Base-by-base conservation (phyloP, 2,888 invertebrate species). In the Oegoconia quadripuncta region DNA sequence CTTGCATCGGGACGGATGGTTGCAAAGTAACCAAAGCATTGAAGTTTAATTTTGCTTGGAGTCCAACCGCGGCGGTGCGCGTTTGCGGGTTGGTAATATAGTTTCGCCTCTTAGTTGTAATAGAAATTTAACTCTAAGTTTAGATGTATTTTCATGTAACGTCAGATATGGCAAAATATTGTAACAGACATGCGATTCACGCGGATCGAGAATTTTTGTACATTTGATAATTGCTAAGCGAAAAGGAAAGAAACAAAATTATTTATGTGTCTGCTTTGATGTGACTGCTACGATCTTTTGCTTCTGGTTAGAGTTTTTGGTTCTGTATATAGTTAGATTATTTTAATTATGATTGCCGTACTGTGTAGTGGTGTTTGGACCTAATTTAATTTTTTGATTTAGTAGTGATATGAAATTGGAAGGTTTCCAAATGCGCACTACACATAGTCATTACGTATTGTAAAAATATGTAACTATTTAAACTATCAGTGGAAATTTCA, bases 381-480 rank as follows among this genome's bases (percentile, higher is more conserved):
- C 41, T 51, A 34, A 38, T 34, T 34, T 42, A 42, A 39, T 4
- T 25, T 39, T 16, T 30, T 58, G 57, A 63, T 59, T 66, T 62
- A 57, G 47, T 54, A 55, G 41, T 48, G 27, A 42, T 51, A 39
- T 32, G 37, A 54, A 44, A 43, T 55, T 44, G 32, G 50, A 17
- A 55, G 50, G 50, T 46, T 46, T 64, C 64, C 64, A 64, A 71
- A 73, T 76, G 69, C 62, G 61, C 40, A 59, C 62, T 70, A 59
- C 58, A 60, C 53, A 55, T 39, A 48, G 66, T 73, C 64, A 64
- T 53, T 60, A 50, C 59, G 56, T 61, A 65, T 62, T 69, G 55
- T 64, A 64, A 64, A 63, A 59, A 46, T 56, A 53, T 59, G 58
- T 55, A 59, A 60, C 55, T 65, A 68, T 59, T 52, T 61, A 61